Evolutionary conservation across 2,888 invertebrate genomes (phyloP).

Genomic region (Scaptomyza flava): DNA sequence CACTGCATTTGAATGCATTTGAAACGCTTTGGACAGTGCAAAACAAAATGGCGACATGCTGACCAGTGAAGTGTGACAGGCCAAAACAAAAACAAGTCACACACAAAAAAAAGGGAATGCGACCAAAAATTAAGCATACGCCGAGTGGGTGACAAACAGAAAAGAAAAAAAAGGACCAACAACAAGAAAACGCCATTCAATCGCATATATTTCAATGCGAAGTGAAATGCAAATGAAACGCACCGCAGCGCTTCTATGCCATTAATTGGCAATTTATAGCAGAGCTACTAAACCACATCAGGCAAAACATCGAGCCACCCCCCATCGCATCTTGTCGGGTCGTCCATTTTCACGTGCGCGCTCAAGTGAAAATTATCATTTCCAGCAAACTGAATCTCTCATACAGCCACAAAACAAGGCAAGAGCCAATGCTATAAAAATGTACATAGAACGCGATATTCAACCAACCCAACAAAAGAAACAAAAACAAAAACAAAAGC

Average conservation of each 20-base stretch:
- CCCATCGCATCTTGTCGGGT: conserved; percentile 5
- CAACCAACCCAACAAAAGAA: conserved; percentile 14
- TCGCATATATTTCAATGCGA: conserved; percentile 32
- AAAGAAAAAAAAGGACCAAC: not conserved
- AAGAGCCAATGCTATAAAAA: conserved; percentile 69
- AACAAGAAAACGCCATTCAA: conserved; percentile 35
- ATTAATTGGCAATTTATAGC: conserved; percentile 77
- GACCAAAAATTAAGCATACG: conserved; percentile 65
- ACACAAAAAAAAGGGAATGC: conserved; percentile 32
- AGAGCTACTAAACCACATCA: conserved; percentile 47
- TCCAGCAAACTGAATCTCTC: conserved; percentile 70
- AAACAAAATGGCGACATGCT: conserved; percentile 57
- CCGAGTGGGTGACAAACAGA: conserved; percentile 33
- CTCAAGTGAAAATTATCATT: conserved; percentile 81
- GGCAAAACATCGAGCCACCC: conserved; percentile 13
- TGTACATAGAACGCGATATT: conserved; percentile 59
- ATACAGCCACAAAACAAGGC: conserved; percentile 56
- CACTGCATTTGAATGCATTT: conserved; percentile 48
- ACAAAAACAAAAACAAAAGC: conserved; percentile 8
- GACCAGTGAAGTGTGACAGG: conserved; percentile 60
- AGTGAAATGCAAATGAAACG: conserved; percentile 69
- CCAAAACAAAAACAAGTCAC: conserved; percentile 13
- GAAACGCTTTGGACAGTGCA: conserved; percentile 37
- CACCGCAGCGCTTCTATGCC: conserved; percentile 57
- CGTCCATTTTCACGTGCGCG: conserved; percentile 61